Evolutionary conservation across 64 coral and sea anemone species (phyloP), one percentile per base, ranked within the genome.

Genomic region (Pachyseris speciosa): DNA sequence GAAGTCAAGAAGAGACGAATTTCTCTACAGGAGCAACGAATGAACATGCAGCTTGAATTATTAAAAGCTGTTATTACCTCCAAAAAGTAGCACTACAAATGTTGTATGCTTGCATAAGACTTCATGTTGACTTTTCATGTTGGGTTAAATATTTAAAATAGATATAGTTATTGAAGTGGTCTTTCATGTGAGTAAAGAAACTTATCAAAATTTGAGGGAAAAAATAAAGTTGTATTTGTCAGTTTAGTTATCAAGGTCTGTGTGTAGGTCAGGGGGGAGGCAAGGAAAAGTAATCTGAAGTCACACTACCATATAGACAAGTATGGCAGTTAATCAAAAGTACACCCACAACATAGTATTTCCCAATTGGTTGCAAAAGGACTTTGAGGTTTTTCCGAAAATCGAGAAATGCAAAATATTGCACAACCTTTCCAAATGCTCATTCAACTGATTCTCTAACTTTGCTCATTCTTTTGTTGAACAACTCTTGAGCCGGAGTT

Each of bases 381-480:
- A 86, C 83, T 33, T 86, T 86, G 61, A 86, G 66, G 47, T 86
- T 83, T 64, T 83, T 83, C 2, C 19, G 20, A 57, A 83, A 83
- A 57, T 83, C 78, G 22, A 83, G 78, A 39, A 60, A 83, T 63
- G 78, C 78, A 83, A 83, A 83, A 61, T 83, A 83, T 42, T 57
- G 52, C 9, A 69, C 63, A 86, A 69, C 44, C 37, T 86, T 86
- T 51, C 92, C 85, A 89, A 88, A 94, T 94, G 37, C 74, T 51
- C 85, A 94, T 72, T 94, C 92, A 44, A 88, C 92, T 28, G 83
- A 88, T 83, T 87, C 84, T 47, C 85, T 32, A 33, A 94, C 92
- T 94, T 80, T 66, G 42, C 86, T 94, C 92, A 94, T 89, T 78
- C 59, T 86, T 69, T 83, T 88, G 77, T 94, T 94, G 47, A 94